Evolutionary conservation across 2,113 vertebrate species (phyloP), one percentile per base, ranked within the genome.

Genomic region (Pomatorhinus ruficollis): DNA sequence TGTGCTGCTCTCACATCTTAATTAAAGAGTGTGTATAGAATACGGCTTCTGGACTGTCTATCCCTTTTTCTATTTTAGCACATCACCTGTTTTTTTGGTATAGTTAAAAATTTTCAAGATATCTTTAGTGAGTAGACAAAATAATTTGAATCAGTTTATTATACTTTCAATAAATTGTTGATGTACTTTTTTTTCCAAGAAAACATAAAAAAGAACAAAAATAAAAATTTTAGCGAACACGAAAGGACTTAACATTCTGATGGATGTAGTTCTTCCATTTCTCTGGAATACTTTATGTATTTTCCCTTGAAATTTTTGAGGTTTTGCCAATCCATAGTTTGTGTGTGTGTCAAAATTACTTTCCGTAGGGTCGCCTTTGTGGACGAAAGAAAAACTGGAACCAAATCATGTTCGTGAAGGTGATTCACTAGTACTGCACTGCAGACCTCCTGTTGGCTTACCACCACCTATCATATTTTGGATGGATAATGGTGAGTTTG

Each of bases 401-500:
- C 98, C 99, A 74, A 98, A 99, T 68, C 93, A 97, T 1, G 98
- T 99, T 77, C 98, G 92, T 60, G 98, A 99, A 95, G 99, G 99
- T 21, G 98, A 98, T 87, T 97, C 98, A 42, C 92, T 99, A 59
- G 98, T 99, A 44, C 97, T 99, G 69, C 98, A 97, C 57, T 99
- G 99, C 89, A 98, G 98, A 76, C 99, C 99, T n/a, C 99, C 99
- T 6, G 96, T 98, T 52, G 99, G 99, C 82, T 98, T 99, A 56
- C 99, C 99, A 39, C 99, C 99, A 64, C 99, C 99, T 72, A 98
- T 99, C 88, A 98, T 99, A 96, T 99, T 99, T 98, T 99, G 99
- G 99, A 99, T 99, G 99, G 99, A 99, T 98, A 99, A 99, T 33
- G 98, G 99, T 99, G 97, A 99, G 99, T 95, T 94, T 93, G 49